A percentile compares a stretch with the other conserved stretches of the same genome.
phyloP scores from a whole-genome alignment of 2,888 invertebrate genomes.

The Teinopalpus imperialis region DNA sequence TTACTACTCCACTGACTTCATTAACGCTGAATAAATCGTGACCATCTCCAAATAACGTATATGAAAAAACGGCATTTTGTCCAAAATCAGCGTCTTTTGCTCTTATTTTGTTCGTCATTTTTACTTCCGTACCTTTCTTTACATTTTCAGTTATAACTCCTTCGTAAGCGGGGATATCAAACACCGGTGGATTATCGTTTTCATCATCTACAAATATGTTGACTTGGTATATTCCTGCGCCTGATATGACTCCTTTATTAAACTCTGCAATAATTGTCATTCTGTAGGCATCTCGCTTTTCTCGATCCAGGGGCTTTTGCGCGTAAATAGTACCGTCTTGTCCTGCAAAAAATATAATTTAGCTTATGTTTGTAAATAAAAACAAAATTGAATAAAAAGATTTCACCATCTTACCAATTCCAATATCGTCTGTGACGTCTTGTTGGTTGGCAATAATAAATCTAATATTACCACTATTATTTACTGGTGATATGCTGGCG shows the following conservation, averaged over 20 bases:
- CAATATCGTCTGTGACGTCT: slow-evolving; percentile 90
- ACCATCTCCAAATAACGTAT: slow-evolving; percentile 88
- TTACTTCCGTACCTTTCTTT: slow-evolving; percentile 85
- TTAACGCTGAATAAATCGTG: slow-evolving; percentile 88
- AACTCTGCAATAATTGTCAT: slow-evolving; percentile 91
- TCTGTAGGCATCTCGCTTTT: slow-evolving; percentile 86
- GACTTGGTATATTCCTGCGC: slow-evolving; percentile 90
- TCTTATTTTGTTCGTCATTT: slow-evolving; percentile 85
- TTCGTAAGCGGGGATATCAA: slow-evolving; percentile 87
- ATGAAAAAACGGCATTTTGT: slow-evolving; percentile 85
- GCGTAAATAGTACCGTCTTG: slow-evolving; percentile 91
- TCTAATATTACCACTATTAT: slow-evolving; percentile 77
- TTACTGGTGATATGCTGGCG: slow-evolving; percentile 51
- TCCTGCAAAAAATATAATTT: too few relatives aligned
- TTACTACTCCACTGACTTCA: slow-evolving; percentile 83
- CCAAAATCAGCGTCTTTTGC: slow-evolving; percentile 88
- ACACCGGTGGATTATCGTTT: slow-evolving; percentile 93
- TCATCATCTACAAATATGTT: slow-evolving; percentile 91
- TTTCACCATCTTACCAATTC: slow-evolving; percentile 79
- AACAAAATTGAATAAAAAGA: background rate
- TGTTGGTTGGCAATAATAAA: slow-evolving; percentile 92
- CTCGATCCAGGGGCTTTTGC: slow-evolving; percentile 88
- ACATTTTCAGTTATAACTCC: slow-evolving; percentile 91
- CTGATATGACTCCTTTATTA: slow-evolving; percentile 85
- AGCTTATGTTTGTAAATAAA: too few relatives aligned